Evolutionary conservation across 2,888 invertebrate genomes (phyloP), one percentile per base, ranked within the genome.

Genomic region (Dasypolia templi): DNA sequence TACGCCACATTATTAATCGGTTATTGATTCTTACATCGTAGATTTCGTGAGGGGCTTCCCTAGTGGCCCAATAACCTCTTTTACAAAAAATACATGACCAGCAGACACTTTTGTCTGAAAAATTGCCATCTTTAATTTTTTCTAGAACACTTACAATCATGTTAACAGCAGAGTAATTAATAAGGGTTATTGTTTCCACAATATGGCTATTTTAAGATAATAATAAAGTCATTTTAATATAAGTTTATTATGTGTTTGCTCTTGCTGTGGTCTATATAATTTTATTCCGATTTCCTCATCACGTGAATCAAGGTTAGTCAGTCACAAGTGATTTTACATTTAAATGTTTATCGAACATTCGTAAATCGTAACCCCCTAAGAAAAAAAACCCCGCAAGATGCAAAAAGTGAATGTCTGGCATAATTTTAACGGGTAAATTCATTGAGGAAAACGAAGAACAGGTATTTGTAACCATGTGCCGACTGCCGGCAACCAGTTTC

Each of bases 1-100:
- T 72, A 32, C 58, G 68, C 58, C 67, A 65, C 59, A 72, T 70
- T 55, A 64, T 68, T 79, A 81, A 82, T 87, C 72, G 74, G 77
- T 75, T 83, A 83, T 86, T 76, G 78, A 86, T 87, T 75, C 63
- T 53, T 68, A 46, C 44, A 58, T 35, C 51, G 64, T 19, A 51
- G 62, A 59, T 42, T 62, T 63, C 12, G 61, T 51, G 55, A 51
- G 53, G 49, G 26, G 49, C 35, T 65, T 66, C 51, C 29, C 35
- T 61, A 71, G 32, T 73, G 70, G 39, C 46, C 81, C 26, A 79
- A 65, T 83, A 73, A 86, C 79, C 84, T 68, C 76, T 69, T 68
- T 86, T 22, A 55, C n/a, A 72, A 62, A 69, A 79, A 71, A 74
- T 78, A 71, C 29, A 42, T 7, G 55, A 35, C 26, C 14, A 19